Evolutionary conservation across 2,888 invertebrate species (phyloP), one percentile per base, ranked within the genome.

Genomic region (Sycophila texana): DNA sequence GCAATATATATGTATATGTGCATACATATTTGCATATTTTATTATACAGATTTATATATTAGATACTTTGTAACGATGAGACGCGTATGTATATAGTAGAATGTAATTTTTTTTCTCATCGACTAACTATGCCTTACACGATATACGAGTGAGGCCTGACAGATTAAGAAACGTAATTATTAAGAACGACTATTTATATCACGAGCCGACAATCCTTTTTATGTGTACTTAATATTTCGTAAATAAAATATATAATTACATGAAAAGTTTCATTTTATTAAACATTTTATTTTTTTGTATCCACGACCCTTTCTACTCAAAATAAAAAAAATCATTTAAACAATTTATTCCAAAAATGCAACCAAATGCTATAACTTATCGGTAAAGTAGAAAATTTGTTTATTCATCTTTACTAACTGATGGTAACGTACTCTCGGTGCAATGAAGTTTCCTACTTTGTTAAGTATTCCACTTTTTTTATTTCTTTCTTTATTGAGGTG

Each of bases 141-240:
- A 30, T 30, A 77, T 66, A 71, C 0, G 57, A 10, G 55, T 73
- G 53, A 68, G 73, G 75, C 58, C 39, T 60, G 53, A 70, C 57
- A 66, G 22, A 68, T 5, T 49, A 55, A 74, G 67, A 68, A 67
- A 63, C 49, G 20, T 76, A 58, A 75, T 70, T 72, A 68, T 85
- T 87, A 87, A 86, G 83, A 85, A 79, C 83, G 80, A 86, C 84
- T 88, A 88, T 89, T 86, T 88, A 88, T 87, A 86, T 77, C 39
- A 82, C 73, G 58, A 80, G 63, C 74, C 61, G 39, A 58, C 55
- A 80, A 77, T 82, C 83, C 82, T 80, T 82, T 83, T 75, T 81
- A 83, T 83, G 80, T 85, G 85, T 85, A 85, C 84, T 85, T 85
- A 85, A 83, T 83, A 82, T 80, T 83, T 80, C 77, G 77, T 83